phyloP scores from a whole-genome alignment of 1,140 invertebrate species.

The Atta colombica region DNA sequence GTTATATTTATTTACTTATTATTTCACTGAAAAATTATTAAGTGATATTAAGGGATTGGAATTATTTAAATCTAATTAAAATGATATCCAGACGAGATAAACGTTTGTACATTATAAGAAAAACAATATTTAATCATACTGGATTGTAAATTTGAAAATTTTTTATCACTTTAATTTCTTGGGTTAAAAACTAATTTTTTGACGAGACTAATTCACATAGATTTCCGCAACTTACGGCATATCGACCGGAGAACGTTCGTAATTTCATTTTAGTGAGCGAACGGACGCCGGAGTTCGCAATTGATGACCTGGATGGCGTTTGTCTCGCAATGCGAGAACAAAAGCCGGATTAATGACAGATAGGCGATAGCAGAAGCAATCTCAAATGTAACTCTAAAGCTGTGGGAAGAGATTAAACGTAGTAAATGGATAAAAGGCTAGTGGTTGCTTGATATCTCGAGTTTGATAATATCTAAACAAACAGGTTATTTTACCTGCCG shows the following conservation, averaged over 20 bases:
- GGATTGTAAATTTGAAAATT: not conserved
- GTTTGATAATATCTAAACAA: not conserved
- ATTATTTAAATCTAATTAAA: not conserved
- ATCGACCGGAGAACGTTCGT: conserved; percentile 38
- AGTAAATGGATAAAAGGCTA: no score
- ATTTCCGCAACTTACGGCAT: conserved; percentile 35
- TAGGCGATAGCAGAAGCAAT: conserved; percentile 1
- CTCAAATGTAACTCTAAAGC: conserved; percentile 18
- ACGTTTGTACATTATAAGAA: not conserved
- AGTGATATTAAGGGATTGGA: not conserved
- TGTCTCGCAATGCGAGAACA: conserved; percentile 31
- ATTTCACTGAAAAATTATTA: not conserved
- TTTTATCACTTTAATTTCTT: conserved; percentile 3
- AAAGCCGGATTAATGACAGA: conserved; percentile 55
- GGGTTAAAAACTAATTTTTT: conserved; percentile 1
- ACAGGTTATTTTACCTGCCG: not conserved
- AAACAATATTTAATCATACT: not conserved
- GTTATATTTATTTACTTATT: not conserved
- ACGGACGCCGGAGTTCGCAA: conserved; percentile 21
- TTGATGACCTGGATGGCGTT: conserved; percentile 41
- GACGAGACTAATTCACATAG: not conserved
- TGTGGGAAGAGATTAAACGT: not conserved
- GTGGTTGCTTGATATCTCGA: not conserved
- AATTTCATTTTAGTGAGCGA: conserved; percentile 50
- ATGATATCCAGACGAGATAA: not conserved